Conservation (phyloP, 2,797 vertebrate species). For the Jordanella pulchra region DNA sequence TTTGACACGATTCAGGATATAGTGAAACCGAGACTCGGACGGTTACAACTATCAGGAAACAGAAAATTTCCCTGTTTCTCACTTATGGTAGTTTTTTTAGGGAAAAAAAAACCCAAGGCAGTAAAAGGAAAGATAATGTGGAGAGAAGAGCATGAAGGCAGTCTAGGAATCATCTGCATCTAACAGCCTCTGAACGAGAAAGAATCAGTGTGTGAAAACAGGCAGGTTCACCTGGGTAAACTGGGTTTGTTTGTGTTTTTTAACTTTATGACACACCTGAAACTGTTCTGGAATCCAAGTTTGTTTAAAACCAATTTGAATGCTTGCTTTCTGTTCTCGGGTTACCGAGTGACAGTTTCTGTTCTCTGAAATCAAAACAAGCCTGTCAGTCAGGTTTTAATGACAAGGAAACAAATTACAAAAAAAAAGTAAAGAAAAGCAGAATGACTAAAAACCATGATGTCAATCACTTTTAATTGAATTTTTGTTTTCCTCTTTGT, state of each 20-base stretch:
- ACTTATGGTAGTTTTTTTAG: background rate
- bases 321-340: constrained; percentile 1
- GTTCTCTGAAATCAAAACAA: background rate
- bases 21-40: background rate
- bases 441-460: background rate
- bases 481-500: background rate
- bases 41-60: no score
- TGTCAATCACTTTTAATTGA: background rate
- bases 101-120: background rate
- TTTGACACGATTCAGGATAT: background rate
- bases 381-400: constrained; percentile 12
- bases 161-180: background rate
- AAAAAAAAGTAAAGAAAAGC: background rate
- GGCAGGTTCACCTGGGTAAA: background rate
- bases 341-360: constrained; percentile 3
- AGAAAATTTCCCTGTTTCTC: background rate
- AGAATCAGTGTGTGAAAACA: background rate
- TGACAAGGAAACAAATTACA: background rate
- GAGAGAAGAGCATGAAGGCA: background rate
- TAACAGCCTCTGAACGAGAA: background rate
- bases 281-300: constrained; percentile 13
- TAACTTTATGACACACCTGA: constrained; percentile 11
- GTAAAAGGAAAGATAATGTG: background rate
- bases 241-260: constrained; percentile 18
- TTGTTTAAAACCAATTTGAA: constrained; percentile 12